Conservation (phyloP, 1,140 invertebrate species). For the Pentalonia nigronervosa region DNA sequence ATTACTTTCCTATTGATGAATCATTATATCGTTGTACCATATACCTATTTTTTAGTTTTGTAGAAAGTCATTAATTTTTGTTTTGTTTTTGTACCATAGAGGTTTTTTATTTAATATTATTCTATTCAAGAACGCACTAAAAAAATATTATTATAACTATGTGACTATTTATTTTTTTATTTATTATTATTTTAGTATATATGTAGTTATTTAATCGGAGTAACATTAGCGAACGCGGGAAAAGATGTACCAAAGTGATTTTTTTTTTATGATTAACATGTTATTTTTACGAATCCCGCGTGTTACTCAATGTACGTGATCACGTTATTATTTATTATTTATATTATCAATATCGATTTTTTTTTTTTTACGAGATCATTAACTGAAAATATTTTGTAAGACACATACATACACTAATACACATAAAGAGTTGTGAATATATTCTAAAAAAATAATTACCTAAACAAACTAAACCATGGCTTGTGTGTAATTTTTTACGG, state of each 20-base stretch:
- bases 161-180: slow-evolving; percentile 17
- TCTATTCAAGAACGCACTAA: not conserved
- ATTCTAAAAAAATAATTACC: not conserved
- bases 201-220: not conserved
- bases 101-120: not conserved
- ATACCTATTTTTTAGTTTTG: not conserved
- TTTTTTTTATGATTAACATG: not conserved
- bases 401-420: not conserved
- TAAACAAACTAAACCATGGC: not conserved
- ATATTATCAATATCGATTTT: not conserved
- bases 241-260: slow-evolving; percentile 11
- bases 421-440: not conserved
- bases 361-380: not conserved
- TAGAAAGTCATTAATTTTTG: not conserved
- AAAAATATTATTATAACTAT: not conserved
- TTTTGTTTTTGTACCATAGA: not conserved
- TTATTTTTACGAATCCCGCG: not conserved
- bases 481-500: not conserved
- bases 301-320: not conserved
- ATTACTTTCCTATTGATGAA: not conserved
- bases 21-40: not conserved
- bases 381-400: not conserved
- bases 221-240: not conserved
- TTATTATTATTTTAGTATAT: not conserved
- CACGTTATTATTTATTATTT: not conserved